Conservation (phyloP, 1,140 invertebrate species). For the Thalassaphorura encarpata region DNA sequence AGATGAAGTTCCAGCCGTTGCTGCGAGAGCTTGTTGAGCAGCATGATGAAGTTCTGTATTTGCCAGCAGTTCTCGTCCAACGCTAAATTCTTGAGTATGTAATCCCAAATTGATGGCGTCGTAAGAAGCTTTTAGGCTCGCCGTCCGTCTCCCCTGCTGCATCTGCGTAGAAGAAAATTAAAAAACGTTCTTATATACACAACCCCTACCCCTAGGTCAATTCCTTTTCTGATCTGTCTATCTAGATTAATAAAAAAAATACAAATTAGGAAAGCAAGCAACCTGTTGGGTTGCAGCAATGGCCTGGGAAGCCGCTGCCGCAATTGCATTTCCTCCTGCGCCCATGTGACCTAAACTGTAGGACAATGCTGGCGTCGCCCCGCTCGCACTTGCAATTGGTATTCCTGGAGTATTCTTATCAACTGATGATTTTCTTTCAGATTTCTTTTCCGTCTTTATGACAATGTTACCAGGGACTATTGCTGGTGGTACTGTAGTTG, state of each 20-base stretch:
- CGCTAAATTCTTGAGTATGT: conserved; percentile 47
- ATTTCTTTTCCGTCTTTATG: conserved; percentile 30
- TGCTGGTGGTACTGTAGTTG: conserved; percentile 26
- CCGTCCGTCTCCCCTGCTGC: conserved; percentile 85
- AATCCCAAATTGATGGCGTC: conserved; percentile 63
- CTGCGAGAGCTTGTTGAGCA: conserved; percentile 65
- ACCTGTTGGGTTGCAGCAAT: conserved; percentile 92
- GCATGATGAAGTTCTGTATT: conserved; percentile 37
- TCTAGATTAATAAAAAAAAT: too few relatives aligned
- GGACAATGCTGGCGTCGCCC: conserved; percentile 39
- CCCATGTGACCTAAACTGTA: conserved; percentile 61
- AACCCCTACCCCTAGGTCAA: not conserved
- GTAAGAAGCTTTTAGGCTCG: conserved; percentile 88
- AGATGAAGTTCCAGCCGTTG: conserved; percentile 36
- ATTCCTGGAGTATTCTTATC: too few relatives aligned
- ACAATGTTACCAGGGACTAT: too few relatives aligned
- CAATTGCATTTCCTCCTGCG: conserved; percentile 74
- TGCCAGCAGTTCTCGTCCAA: conserved; percentile 59
- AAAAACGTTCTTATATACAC: not conserved
- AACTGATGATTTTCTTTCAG: conserved; percentile 26
- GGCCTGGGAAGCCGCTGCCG: conserved; percentile 87
- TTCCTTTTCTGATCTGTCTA: too few relatives aligned
- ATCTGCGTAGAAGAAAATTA: conserved; percentile 48
- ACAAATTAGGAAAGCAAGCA: conserved; percentile 19
- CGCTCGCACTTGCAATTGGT: conserved; percentile 7